phyloP scores from a whole-genome alignment of 2,888 invertebrate genomes.

The Trachelus troglodyta region DNA sequence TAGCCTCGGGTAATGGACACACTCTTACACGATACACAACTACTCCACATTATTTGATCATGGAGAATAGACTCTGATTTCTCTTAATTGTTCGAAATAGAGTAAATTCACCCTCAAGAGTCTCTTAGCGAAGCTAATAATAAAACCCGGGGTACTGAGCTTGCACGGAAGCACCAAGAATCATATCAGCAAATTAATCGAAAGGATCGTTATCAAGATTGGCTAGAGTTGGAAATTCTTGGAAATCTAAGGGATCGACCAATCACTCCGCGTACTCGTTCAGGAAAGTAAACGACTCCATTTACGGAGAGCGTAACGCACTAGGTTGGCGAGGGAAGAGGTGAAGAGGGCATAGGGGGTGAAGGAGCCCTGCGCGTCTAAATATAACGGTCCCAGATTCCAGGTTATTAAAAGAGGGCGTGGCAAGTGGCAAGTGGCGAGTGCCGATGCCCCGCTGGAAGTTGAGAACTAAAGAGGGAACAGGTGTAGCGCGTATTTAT shows the following conservation, averaged over 20 bases:
- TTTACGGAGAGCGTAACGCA: slow-evolving; percentile 26
- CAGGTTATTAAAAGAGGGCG: slow-evolving; percentile 64
- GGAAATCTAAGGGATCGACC: neutral
- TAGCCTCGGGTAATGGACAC: neutral
- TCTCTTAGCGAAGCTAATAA: neutral
- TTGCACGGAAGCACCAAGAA: neutral
- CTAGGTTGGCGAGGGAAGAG: slow-evolving; percentile 18
- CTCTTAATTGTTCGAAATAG: neutral
- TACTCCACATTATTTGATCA: neutral
- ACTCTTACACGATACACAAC: neutral
- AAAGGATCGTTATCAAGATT: neutral
- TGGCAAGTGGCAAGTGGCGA: slow-evolving; percentile 29
- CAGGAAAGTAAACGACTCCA: slow-evolving; percentile 27
- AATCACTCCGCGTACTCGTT: neutral
- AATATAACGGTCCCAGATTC: slow-evolving; percentile 62
- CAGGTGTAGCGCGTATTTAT: slow-evolving; percentile 63
- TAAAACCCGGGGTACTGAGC: neutral
- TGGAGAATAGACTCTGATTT: neutral
- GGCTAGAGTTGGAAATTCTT: neutral
- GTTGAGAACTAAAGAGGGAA: slow-evolving; percentile 40
- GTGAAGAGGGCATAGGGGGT: slow-evolving; percentile 4
- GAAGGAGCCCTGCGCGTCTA: slow-evolving; percentile 38
- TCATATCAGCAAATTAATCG: neutral
- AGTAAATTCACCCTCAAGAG: neutral
- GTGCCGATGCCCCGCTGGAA: slow-evolving; percentile 31